Evolutionary conservation across 2,113 vertebrate genomes (phyloP).

Genomic region (Craseonycteris thonglongyai): DNA sequence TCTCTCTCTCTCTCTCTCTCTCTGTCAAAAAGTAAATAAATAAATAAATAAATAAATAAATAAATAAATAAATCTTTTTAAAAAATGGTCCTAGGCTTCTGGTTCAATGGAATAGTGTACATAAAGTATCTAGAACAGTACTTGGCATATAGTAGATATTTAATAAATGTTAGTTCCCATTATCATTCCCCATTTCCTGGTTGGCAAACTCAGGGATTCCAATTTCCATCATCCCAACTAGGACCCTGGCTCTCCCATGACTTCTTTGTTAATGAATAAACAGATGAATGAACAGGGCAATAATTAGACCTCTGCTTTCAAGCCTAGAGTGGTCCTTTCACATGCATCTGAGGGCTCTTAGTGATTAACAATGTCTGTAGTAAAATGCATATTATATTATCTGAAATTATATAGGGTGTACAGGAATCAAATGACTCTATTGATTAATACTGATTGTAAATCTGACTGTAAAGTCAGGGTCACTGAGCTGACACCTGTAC

Average conservation of each 20-base stretch:
- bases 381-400: neutral
- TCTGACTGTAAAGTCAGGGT: neutral
- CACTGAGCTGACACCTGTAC: neutral
- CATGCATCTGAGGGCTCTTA: neutral
- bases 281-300: neutral
- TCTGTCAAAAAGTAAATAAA: too few relatives aligned
- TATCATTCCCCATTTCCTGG: neutral
- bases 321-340: neutral
- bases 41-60: too few relatives aligned
- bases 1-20: too few relatives aligned
- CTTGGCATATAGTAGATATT: neutral
- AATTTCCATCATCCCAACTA: neutral
- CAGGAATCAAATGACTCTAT: conserved; percentile 8
- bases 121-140: neutral
- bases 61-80: too few relatives aligned
- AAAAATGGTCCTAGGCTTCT: conserved; percentile 21
- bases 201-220: neutral
- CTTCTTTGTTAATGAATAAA: conserved; percentile 18
- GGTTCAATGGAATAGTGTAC: neutral
- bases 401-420: neutral
- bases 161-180: neutral
- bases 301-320: neutral
- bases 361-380: neutral
- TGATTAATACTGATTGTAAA: neutral
- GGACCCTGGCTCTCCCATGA: neutral